phyloP scores from a whole-genome alignment of 2,797 vertebrate species.

The Nannoperca australis region DNA sequence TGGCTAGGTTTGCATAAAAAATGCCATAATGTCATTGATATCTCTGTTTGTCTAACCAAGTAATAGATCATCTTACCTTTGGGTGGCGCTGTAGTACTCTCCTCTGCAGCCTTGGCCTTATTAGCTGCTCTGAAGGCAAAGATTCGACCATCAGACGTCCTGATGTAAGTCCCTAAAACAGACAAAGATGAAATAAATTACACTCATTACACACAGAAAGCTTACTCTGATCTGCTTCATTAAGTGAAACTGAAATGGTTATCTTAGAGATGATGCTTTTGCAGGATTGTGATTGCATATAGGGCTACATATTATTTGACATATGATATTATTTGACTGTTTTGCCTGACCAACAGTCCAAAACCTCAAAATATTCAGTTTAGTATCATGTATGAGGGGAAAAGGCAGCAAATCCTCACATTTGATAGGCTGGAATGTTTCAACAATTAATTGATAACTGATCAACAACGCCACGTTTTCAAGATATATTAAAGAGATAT shows the following conservation, averaged over 20 bases:
- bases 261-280: neutral
- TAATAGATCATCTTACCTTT: constrained; percentile 76
- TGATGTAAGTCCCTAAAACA: constrained; percentile 92
- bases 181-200: neutral
- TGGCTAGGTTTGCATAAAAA: neutral
- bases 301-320: neutral
- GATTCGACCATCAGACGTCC: constrained; percentile 94
- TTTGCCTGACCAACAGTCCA: neutral
- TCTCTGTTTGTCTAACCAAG: neutral
- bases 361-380: neutral
- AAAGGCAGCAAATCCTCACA: neutral
- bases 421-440: neutral
- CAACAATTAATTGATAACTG: neutral
- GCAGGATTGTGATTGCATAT: neutral
- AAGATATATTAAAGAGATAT: neutral
- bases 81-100: constrained; percentile 81
- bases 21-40: neutral
- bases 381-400: neutral
- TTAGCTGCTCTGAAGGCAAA: constrained; percentile 95
- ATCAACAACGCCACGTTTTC: neutral
- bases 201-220: constrained; percentile 2
- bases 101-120: constrained; percentile 88
- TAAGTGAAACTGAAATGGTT: neutral
- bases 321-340: too few relatives aligned
- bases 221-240: neutral